Percentiles rank a stretch among this genome's conserved stretches.
phyloP scores from a whole-genome alignment of 2,888 invertebrate species.

The Cenopis cana region DNA sequence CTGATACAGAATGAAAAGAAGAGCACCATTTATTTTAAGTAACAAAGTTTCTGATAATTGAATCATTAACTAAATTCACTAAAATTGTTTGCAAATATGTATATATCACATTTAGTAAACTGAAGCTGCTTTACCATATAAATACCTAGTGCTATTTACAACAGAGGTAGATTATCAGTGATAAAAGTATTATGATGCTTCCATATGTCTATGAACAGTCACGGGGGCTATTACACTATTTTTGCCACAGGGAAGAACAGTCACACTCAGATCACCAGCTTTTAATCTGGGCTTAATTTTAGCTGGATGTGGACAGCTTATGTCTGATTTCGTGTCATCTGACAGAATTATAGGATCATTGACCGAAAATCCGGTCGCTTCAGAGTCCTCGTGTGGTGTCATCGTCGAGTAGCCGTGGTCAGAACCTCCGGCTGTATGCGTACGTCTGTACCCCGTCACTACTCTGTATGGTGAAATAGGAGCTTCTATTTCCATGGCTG shows the following conservation, averaged over 20 bases:
- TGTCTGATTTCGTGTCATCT: constrained; percentile 81
- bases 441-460: constrained; percentile 91
- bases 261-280: constrained; percentile 74
- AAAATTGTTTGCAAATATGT: constrained; percentile 48
- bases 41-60: constrained; percentile 29
- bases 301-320: constrained; percentile 85
- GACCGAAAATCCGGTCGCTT: constrained; percentile 91
- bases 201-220: constrained; percentile 95
- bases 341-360: constrained; percentile 86
- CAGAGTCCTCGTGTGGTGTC: constrained; percentile 96
- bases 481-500: constrained; percentile 86
- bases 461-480: constrained; percentile 95
- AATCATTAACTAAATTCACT: constrained; percentile 44
- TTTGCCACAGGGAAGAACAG: constrained; percentile 82
- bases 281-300: constrained; percentile 75
- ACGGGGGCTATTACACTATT: constrained; percentile 92
- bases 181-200: constrained; percentile 85
- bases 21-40: constrained; percentile 48
- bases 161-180: constrained; percentile 65
- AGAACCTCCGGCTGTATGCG: constrained; percentile 91
- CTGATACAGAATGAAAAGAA: constrained; percentile 24
- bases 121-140: constrained; percentile 32
- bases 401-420: constrained; percentile 98
- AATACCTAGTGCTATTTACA: constrained; percentile 47
- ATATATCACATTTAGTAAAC: constrained; percentile 49